Base-by-base conservation (phyloP, 37 sponge, comb jelly and placozoan species). In the Geodia barretti region DNA sequence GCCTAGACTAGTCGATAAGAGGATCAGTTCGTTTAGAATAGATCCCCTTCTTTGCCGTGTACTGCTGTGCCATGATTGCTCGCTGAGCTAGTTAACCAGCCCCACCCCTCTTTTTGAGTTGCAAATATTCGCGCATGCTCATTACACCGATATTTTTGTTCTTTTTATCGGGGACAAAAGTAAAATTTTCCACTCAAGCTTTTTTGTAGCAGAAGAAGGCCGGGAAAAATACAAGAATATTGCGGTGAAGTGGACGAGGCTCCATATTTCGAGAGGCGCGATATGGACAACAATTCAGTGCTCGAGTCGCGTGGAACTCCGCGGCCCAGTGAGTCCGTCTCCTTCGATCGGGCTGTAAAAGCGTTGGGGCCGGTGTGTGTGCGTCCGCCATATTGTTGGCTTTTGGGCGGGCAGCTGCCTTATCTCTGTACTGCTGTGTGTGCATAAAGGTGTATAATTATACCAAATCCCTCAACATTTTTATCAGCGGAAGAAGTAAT, bases 1-100 rank as follows among this genome's bases (percentile, higher is more conserved):
- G 11, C 92, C 92, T 4, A 91, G 66, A 33, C 72, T 21, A 29
- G 65, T 70, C 25, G 87, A 74, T 3, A 91, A 67, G 32, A 60
- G 68, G 1, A 37, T 23, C 64, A 91, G 79, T 43, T 91, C 92
- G 11, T 39, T 47, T 47, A 4, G 61, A 79, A 62, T 77, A 83
- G 41, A 34, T 70, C 1, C 82, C 86, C 32, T 81, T 84, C 30
- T 66, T 76, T 24, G 65, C 17, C 21, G 82, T 60, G 35, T 68
- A 83, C 30, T 61, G 60, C 20, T 63, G 80, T 34, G 65, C 59
- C 24, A 70, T 39, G 34, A n/a, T 35, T 47, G 14, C 54, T 14
- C 54, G 7, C 54, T 14, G 11, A 17, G 7, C 14, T 47, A 17
- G 54, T 47, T 17, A 47, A 47, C 7, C 14, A 47, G 7, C 54